Evolutionary conservation across 2,113 vertebrate species (phyloP).

Genomic region (Cottus gobio): DNA sequence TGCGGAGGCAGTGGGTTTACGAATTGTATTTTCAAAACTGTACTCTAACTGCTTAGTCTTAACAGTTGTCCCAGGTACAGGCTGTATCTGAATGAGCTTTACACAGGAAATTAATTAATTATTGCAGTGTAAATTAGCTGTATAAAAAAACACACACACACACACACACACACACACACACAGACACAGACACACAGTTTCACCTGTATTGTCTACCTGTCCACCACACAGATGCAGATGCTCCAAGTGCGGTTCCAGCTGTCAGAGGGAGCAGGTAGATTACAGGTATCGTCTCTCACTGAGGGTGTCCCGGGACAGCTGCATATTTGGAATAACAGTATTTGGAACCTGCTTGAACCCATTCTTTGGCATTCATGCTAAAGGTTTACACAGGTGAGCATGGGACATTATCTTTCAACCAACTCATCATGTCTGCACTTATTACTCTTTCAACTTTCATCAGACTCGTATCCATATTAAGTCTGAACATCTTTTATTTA

Average conservation of each 20-base stretch:
- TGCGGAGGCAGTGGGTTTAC: neutral
- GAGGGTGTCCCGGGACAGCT: conserved; percentile 61
- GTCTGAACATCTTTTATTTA: neutral
- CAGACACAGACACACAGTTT: neutral
- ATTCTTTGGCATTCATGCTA: conserved; percentile 79
- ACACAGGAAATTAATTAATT: neutral
- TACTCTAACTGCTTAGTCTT: neutral
- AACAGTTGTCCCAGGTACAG: neutral
- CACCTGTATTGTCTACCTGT: neutral
- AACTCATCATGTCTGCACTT: neutral
- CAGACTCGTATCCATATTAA: neutral
- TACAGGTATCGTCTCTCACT: conserved; percentile 81
- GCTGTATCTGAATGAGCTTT: neutral
- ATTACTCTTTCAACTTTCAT: neutral
- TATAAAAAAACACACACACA: neutral
- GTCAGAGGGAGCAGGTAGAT: conserved; percentile 61
- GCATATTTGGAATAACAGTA: conserved; percentile 79
- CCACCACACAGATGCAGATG: conserved; percentile 65
- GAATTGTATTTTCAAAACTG: neutral
- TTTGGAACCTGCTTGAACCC: conserved; percentile 78
- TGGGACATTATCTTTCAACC: neutral
- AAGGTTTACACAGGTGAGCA: conserved; percentile 77
- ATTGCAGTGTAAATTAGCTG: neutral
- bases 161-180: neutral
- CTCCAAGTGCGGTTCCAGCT: conserved; percentile 73